Evolutionary conservation across 2,888 invertebrate species (phyloP), one percentile per base, ranked within the genome.

Genomic region (Platypus cylindrus): DNA sequence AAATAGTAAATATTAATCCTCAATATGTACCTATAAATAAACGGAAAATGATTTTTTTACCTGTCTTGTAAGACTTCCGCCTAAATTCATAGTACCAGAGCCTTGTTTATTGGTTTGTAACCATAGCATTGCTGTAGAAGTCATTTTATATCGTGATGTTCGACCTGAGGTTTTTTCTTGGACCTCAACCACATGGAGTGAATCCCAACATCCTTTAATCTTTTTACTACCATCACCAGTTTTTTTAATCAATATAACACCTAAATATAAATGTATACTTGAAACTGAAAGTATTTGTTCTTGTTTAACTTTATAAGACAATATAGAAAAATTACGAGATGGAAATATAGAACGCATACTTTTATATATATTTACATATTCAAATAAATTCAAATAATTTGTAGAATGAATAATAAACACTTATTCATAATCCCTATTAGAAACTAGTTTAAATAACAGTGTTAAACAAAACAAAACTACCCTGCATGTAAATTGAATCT

Each of bases 151-250:
- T 62, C 95, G 94, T 15, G 95, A 95, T 50, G 79, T 85, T 34
- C 91, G 73, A 0, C 94, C 94, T 15, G 83, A 84, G 30, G 89
- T 81, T 64, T 95, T 95, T 60, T 95, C 94, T 58, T 90, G 89
- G 1, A 98, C 95, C 66, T 99, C 98, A 11, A 98, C 90, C 0
- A 99, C 98, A 58, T 99, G 98, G 55, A 98, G 94, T 2, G 97
- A 97, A 61, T 98, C 98, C 98, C 98, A 99, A 63, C 97, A 97
- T 1, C 98, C 98, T 62, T 94, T 94, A 52, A 97, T 97, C 66
- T 91, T 94, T 65, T 90, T 93, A 23, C 93, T 93, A 11, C 95
- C 95, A 63, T 97, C 95, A 0, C 95, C 97, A 1, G 91, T 93
- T 65, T 99, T 98, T 64, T 98, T 98, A 53, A 99, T 97, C 52